Base-by-base conservation (phyloP, 2,888 invertebrate species). In the Agrotis exclamationis region DNA sequence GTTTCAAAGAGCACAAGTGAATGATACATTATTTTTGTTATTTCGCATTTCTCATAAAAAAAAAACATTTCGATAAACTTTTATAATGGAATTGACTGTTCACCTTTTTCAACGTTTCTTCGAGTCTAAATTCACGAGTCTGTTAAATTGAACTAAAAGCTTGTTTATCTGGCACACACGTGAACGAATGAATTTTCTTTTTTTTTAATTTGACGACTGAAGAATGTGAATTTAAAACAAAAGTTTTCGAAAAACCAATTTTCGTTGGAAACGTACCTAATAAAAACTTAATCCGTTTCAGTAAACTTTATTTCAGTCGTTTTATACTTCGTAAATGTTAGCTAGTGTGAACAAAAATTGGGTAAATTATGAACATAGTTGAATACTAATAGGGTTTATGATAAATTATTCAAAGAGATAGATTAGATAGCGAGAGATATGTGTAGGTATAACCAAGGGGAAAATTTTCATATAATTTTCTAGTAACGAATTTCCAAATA, bases 71-170 rank as follows among this genome's bases (percentile, higher is more conserved):
- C 59, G 54, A 63, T 60, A 80, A 57, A 80, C 80, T 70, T 57
- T 70, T 66, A 16, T 54, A 64, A 51, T 56, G 44, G 60, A 76
- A 80, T 78, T 80, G 76, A 71, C 77, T 68, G 48, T 72, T 81
- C 64, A 79, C 54, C 72, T 78, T 81, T 81, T 81, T 76, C 81
- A 76, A 54, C 39, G 56, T 67, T 64, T 68, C 64, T 81, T 67
- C 72, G 63, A 69, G 65, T 77, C 63, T 63, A 51, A 62, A 72
- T 69, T 66, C 68, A 62, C 59, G 48, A 77, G 59, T 59, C 33
- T 66, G 60, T 69, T 80, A 77, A 70, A 81, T 76, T 68, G 63
- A 81, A 70, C 63, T 69, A 80, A 80, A 72, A 66, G 51, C 66
- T 72, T 70, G 16, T 82, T 81, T 72, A 54, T 78, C 62, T 67